A percentile compares a stretch with the other conserved stretches of the same genome.
phyloP scores from a whole-genome alignment of 2,113 vertebrate species.

The Vulpes vulpes region DNA sequence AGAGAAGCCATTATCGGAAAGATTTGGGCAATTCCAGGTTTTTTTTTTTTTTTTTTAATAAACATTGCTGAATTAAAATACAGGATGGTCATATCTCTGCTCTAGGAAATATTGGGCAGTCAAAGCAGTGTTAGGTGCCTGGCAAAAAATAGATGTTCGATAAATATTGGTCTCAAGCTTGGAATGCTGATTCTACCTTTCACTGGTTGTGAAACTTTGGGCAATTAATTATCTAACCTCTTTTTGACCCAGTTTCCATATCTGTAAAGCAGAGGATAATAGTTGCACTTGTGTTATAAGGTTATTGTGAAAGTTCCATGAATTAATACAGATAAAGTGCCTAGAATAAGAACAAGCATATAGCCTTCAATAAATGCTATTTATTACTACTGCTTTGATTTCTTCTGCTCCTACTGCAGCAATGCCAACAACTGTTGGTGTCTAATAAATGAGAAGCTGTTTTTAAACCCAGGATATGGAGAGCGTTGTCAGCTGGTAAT shows the following conservation, averaged over 20 bases:
- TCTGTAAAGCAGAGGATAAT: background rate
- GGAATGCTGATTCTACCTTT: background rate
- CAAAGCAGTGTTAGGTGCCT: background rate
- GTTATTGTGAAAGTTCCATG: slow-evolving; percentile 15
- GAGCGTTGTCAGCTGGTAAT: background rate
- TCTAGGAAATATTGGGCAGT: background rate
- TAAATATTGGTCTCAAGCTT: background rate
- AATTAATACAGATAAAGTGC: background rate
- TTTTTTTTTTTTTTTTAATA: background rate
- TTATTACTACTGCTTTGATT: background rate
- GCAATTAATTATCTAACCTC: background rate
- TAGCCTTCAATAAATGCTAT: background rate
- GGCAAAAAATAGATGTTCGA: background rate
- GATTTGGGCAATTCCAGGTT: background rate
- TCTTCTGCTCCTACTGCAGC: background rate
- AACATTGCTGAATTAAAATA: slow-evolving; percentile 47
- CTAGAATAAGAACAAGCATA: background rate
- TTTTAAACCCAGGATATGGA: background rate
- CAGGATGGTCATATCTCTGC: background rate
- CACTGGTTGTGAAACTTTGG: background rate
- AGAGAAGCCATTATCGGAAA: slow-evolving; percentile 27
- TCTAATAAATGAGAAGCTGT: background rate
- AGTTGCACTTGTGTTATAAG: background rate
- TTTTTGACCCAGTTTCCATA: background rate
- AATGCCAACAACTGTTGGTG: background rate